phyloP scores from a whole-genome alignment of 2,113 vertebrate genomes.

The Anarrhichthys ocellatus region DNA sequence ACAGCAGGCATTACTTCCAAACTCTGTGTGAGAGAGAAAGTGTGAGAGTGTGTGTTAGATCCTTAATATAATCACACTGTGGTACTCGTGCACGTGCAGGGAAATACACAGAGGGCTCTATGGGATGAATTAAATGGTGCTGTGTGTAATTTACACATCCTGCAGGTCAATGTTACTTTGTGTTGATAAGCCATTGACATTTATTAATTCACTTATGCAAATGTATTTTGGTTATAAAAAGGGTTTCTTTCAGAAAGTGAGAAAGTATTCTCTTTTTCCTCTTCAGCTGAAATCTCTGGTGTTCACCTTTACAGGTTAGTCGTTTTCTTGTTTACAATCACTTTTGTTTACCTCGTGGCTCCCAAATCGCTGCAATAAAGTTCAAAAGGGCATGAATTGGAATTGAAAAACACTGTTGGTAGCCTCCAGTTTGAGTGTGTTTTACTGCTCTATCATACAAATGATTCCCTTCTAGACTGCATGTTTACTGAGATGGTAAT shows the following conservation, averaged over 20 bases:
- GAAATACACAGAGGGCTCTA: slow-evolving; percentile 39
- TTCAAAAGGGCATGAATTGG: slow-evolving; percentile 47
- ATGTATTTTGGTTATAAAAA: slow-evolving; percentile 29
- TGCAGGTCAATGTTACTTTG: slow-evolving; percentile 55
- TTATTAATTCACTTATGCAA: slow-evolving; percentile 38
- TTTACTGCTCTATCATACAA: slow-evolving; percentile 19
- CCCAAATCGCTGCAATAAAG: slow-evolving; percentile 24
- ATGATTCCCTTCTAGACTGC: slow-evolving; percentile 19
- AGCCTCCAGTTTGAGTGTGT: slow-evolving; percentile 18
- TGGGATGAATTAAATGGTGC: slow-evolving; percentile 41
- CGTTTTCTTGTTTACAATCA: slow-evolving; percentile 35
- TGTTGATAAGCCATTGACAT: slow-evolving; percentile 43
- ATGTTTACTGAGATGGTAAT: not conserved
- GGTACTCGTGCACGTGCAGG: slow-evolving; percentile 33
- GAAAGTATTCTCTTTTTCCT: not conserved
- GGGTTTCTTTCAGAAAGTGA: not conserved
- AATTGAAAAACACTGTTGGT: slow-evolving; percentile 44
- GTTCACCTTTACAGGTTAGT: slow-evolving; percentile 47
- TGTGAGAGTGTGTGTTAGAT: slow-evolving; percentile 13
- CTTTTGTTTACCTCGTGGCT: slow-evolving; percentile 36
- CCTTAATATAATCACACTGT: slow-evolving; percentile 45
- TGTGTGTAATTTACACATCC: slow-evolving; percentile 52
- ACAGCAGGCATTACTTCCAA: slow-evolving; percentile 33
- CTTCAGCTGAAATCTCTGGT: slow-evolving; percentile 10
- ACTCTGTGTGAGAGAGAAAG: slow-evolving; percentile 6